Conservation (phyloP, 1,140 invertebrate species). For the Lasioglossum baleicum region DNA sequence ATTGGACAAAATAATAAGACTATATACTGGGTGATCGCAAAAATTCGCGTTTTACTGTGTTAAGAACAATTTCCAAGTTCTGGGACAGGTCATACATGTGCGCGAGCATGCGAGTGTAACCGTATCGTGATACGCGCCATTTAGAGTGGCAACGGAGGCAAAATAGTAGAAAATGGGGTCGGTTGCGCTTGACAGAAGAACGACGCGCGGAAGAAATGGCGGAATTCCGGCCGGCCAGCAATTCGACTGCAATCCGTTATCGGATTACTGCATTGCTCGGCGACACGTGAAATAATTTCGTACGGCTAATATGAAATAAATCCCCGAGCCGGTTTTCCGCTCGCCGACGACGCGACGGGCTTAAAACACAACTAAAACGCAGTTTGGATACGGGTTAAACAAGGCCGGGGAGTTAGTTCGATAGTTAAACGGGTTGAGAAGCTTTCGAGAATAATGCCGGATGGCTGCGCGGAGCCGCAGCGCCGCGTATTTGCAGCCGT, state of each 20-base stretch:
- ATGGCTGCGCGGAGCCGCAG: neutral
- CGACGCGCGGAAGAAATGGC: conserved; percentile 47
- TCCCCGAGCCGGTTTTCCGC: conserved; percentile 15
- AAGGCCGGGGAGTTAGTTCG: neutral
- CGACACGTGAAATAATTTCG: conserved; percentile 57
- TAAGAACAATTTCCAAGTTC: too few species aligned
- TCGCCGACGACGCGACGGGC: too few species aligned
- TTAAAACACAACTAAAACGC: conserved; percentile 20
- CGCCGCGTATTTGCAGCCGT: neutral
- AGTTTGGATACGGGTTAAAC: conserved; percentile 8
- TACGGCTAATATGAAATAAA: conserved; percentile 61
- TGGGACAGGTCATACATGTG: neutral
- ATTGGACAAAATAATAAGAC: too few species aligned
- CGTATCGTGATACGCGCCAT: neutral
- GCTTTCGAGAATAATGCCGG: conserved; percentile 32
- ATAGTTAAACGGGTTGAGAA: conserved; percentile 10
- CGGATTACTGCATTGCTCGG: conserved; percentile 48
- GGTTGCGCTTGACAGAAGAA: conserved; percentile 44
- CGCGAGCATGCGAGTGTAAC: neutral
- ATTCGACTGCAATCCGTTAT: conserved; percentile 50
- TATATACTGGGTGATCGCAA: too few species aligned
- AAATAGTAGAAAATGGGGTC: conserved; percentile 14
- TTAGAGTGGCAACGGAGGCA: conserved; percentile 1
- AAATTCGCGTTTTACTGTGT: too few species aligned
- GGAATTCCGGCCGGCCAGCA: conserved; percentile 38